Percentiles rank a stretch among this genome's conserved stretches.
phyloP scores from a whole-genome alignment of 2,113 vertebrate species.

The Cyanocitta stelleri region DNA sequence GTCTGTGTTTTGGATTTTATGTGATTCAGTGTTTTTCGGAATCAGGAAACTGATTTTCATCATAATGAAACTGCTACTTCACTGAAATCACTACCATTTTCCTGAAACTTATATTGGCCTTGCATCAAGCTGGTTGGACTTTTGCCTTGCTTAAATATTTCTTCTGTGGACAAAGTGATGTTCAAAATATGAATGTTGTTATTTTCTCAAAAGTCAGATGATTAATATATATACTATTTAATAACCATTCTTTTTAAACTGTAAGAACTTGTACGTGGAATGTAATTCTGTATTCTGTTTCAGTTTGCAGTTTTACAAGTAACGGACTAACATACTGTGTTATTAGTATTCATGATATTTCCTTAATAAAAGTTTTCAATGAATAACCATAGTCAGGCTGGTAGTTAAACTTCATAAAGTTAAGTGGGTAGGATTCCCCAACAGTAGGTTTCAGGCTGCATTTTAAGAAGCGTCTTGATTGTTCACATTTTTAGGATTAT shows the following conservation, averaged over 20 bases:
- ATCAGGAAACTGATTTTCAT: not conserved
- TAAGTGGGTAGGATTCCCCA: conserved; percentile 28
- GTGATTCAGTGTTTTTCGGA: not conserved
- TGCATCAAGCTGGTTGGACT: not conserved
- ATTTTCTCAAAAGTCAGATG: not conserved
- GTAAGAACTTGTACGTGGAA: not conserved
- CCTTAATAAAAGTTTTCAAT: conserved; percentile 51
- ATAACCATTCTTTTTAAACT: not conserved
- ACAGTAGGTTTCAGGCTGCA: conserved; percentile 23
- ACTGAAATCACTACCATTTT: not conserved
- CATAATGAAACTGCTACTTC: not conserved
- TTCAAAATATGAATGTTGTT: not conserved
- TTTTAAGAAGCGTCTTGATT: conserved; percentile 29
- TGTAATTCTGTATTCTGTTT: not conserved
- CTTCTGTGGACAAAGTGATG: not conserved
- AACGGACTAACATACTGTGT: not conserved
- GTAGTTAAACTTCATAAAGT: conserved; percentile 41
- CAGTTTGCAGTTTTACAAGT: not conserved
- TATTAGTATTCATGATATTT: conserved; percentile 33
- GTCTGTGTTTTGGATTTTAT: not conserved
- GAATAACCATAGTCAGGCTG: conserved; percentile 15
- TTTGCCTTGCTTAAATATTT: not conserved
- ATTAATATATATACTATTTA: not conserved
- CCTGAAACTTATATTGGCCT: not conserved
- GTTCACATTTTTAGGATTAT: conserved; percentile 35